Conservation (phyloP, 1,140 invertebrate species). For the Pseudomyrmex gracilis region DNA sequence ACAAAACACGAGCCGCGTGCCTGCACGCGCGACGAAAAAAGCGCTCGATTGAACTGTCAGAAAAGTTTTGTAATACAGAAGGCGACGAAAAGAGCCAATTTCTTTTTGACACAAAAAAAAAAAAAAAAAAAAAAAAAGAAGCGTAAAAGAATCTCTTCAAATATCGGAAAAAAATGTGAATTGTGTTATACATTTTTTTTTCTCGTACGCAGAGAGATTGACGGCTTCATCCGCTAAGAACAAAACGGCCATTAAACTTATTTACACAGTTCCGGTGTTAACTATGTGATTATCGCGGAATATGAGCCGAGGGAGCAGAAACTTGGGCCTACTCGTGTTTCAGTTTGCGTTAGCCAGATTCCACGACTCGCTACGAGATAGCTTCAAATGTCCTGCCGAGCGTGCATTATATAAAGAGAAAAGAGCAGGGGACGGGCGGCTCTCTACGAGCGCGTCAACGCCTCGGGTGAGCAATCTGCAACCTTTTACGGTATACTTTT, state of each 20-base stretch:
- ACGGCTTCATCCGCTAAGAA: background rate
- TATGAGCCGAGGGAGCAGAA: conserved; percentile 21
- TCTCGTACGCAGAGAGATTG: background rate
- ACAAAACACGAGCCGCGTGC: conserved; percentile 42
- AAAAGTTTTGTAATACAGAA: conserved; percentile 26
- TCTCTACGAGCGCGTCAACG: conserved; percentile 25
- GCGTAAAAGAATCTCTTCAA: too few relatives aligned
- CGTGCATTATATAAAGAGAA: background rate
- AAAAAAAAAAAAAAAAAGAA: too few relatives aligned
- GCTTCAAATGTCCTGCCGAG: conserved; percentile 44
- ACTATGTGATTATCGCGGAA: conserved; percentile 41
- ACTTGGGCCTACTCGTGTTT: conserved; percentile 53
- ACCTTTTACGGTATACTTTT: conserved; percentile 62
- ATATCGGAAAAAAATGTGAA: too few relatives aligned
- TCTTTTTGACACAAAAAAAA: too few relatives aligned
- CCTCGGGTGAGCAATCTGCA: conserved; percentile 56
- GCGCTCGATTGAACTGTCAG: conserved; percentile 8
- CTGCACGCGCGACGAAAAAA: conserved; percentile 33
- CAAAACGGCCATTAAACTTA: conserved; percentile 1
- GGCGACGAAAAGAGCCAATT: background rate
- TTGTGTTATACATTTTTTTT: too few relatives aligned
- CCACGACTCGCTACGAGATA: conserved; percentile 43
- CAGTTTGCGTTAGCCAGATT: conserved; percentile 54
- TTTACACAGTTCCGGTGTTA: conserved; percentile 39
- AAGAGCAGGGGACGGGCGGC: background rate